Percentiles rank a stretch among this genome's conserved stretches.
phyloP scores from a whole-genome alignment of 1,140 invertebrate genomes.

The Polyergus mexicanus region DNA sequence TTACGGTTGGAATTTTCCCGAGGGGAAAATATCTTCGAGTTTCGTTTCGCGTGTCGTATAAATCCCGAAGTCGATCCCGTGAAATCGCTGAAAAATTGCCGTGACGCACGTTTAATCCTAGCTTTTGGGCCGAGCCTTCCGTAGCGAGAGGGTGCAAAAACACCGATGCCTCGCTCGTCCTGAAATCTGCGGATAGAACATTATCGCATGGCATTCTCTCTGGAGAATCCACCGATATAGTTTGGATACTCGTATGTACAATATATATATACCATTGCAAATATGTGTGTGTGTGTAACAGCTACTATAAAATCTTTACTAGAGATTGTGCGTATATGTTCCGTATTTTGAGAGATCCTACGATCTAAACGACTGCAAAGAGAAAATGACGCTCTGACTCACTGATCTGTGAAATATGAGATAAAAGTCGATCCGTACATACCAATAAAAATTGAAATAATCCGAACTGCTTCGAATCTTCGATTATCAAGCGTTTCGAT shows the following conservation, averaged over 20 bases:
- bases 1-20: background rate
- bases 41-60: slow-evolving; percentile 15
- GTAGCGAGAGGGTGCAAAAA: slow-evolving; percentile 28
- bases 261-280: too few relatives aligned
- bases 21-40: background rate
- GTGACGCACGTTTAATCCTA: slow-evolving; percentile 61
- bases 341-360: slow-evolving; percentile 23
- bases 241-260: background rate
- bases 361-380: background rate
- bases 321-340: slow-evolving; percentile 45
- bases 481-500: background rate
- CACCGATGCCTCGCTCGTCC: slow-evolving; percentile 2
- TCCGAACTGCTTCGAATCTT: background rate
- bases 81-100: slow-evolving; percentile 69
- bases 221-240: slow-evolving; percentile 55
- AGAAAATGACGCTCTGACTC: background rate
- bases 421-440: slow-evolving; percentile 22
- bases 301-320: slow-evolving; percentile 64
- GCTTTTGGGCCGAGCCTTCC: slow-evolving; percentile 7
- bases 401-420: slow-evolving; percentile 42
- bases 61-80: slow-evolving; percentile 46
- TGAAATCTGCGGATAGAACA: slow-evolving; percentile 60
- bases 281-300: background rate
- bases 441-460: slow-evolving; percentile 16
- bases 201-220: slow-evolving; percentile 56